Percentiles rank a stretch among this genome's conserved stretches.
phyloP scores from a whole-genome alignment of 2,797 vertebrate genomes.

The Peromyscus nudipes region DNA sequence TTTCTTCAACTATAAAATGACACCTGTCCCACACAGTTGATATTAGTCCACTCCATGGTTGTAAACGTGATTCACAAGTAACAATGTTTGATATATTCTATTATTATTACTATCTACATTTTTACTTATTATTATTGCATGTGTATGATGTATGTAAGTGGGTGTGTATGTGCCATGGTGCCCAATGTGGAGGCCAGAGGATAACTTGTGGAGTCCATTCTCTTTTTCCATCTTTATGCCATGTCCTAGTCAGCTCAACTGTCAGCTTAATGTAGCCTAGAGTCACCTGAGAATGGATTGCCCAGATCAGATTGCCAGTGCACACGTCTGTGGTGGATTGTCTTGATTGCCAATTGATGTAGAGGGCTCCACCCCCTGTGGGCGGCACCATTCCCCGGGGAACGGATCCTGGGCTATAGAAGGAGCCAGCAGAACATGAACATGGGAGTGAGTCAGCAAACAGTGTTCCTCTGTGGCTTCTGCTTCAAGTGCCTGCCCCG shows the following conservation, averaged over 20 bases:
- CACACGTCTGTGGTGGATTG: too few species aligned
- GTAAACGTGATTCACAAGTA: neutral
- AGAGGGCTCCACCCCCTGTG: neutral
- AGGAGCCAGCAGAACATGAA: neutral
- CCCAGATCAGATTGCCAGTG: too few species aligned
- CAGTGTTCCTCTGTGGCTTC: neutral
- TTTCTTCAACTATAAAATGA: slow-evolving; percentile 32
- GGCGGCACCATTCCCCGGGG: neutral
- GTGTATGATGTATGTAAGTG: neutral
- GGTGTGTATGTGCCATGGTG: neutral
- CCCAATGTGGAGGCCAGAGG: neutral
- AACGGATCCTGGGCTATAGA: neutral
- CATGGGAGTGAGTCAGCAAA: neutral
- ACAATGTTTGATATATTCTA: neutral
- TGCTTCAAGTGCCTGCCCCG: neutral
- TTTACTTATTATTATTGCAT: neutral
- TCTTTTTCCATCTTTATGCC: neutral
- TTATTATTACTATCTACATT: neutral
- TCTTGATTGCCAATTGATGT: neutral
- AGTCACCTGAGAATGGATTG: neutral
- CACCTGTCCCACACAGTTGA: neutral
- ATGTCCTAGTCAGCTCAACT: neutral
- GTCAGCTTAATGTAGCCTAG: neutral
- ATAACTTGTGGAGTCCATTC: neutral
- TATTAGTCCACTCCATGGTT: neutral